phyloP scores from a whole-genome alignment of 2,113 vertebrate genomes.

The Gopherus evgoodei region DNA sequence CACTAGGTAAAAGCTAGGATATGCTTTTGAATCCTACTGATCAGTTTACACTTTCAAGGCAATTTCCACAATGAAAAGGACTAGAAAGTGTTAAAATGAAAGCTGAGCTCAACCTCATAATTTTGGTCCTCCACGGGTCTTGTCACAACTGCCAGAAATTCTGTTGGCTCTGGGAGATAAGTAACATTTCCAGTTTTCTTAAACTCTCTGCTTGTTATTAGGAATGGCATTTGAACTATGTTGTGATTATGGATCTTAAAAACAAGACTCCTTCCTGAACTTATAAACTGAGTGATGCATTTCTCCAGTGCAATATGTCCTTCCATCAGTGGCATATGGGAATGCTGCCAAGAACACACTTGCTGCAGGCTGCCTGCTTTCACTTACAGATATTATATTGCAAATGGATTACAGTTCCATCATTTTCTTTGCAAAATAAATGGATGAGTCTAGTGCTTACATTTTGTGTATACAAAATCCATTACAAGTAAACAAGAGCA shows the following conservation, averaged over 20 bases:
- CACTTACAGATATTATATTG: background rate
- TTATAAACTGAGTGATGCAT: background rate
- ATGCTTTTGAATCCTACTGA: background rate
- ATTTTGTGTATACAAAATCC: background rate
- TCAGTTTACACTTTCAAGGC: background rate
- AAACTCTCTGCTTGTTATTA: background rate
- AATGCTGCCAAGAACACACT: background rate
- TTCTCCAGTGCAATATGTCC: background rate
- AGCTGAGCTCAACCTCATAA: background rate
- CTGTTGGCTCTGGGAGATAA: background rate
- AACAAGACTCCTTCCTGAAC: background rate
- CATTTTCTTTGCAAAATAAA: background rate
- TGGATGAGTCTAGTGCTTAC: background rate
- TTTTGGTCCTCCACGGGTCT: background rate
- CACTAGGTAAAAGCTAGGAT: background rate
- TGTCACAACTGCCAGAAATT: background rate
- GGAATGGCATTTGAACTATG: background rate
- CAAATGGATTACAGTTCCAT: background rate
- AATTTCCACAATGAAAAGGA: background rate
- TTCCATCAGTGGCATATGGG: background rate
- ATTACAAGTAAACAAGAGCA: background rate
- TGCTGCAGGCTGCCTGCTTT: accelerated
- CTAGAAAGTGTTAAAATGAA: background rate
- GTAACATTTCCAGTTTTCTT: background rate
- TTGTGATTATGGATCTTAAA: background rate